phyloP scores from a whole-genome alignment of 1,140 invertebrate species.

The Phymorhynchus buccinoides region DNA sequence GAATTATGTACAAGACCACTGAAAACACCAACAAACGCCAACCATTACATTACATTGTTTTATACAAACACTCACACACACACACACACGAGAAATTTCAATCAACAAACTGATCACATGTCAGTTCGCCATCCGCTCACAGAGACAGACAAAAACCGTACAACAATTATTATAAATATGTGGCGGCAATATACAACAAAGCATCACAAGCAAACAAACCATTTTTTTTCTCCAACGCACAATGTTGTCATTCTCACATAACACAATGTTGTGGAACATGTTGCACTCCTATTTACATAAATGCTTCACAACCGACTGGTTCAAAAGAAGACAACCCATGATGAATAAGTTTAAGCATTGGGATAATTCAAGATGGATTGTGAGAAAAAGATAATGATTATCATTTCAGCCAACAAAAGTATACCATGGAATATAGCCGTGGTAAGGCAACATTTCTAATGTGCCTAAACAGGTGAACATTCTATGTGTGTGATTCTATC shows the following conservation, averaged over 20 bases:
- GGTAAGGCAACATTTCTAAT: no score
- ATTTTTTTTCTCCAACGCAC: background rate
- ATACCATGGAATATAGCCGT: no score
- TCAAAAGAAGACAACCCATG: background rate
- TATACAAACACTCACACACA: no score
- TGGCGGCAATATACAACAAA: background rate
- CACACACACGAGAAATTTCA: no score
- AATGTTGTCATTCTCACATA: background rate
- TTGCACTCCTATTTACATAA: background rate
- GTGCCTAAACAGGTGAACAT: no score
- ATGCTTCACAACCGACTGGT: background rate
- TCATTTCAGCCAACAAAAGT: background rate
- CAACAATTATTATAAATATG: slow-evolving; percentile 1
- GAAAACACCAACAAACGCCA: background rate
- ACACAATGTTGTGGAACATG: background rate
- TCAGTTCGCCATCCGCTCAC: background rate
- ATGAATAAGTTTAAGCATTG: background rate
- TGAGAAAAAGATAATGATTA: background rate
- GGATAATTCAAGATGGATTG: background rate
- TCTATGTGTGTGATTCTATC: no score
- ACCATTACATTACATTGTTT: background rate
- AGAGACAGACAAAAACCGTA: background rate
- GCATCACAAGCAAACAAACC: background rate
- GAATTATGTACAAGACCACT: background rate
- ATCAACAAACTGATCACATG: background rate